phyloP scores from a whole-genome alignment of 2,797 vertebrate species.

The Hoplostethus mediterraneus region DNA sequence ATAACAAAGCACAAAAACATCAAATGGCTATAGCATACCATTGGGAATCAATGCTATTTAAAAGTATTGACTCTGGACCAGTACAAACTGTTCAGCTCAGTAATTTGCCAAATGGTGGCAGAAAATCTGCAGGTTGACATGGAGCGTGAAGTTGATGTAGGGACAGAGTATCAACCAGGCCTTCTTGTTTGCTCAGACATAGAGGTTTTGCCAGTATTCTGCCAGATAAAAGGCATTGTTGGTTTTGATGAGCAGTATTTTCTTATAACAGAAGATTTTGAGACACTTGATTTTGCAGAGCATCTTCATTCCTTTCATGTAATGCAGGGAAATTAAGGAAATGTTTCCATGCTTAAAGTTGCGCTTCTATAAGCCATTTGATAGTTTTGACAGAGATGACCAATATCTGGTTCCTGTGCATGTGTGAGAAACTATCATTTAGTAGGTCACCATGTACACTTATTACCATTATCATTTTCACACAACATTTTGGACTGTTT shows the following conservation, averaged over 20 bases:
- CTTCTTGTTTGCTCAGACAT: slow-evolving; percentile 27
- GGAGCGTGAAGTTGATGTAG: slow-evolving; percentile 22
- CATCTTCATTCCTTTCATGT: too few species aligned
- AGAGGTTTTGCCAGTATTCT: neutral
- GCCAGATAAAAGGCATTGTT: too few species aligned
- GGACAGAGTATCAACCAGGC: slow-evolving; percentile 29
- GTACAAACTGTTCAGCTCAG: neutral
- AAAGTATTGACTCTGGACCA: slow-evolving; percentile 19
- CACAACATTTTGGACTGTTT: too few species aligned
- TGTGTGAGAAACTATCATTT: too few species aligned
- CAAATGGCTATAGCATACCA: slow-evolving; percentile 26
- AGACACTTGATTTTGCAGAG: too few species aligned
- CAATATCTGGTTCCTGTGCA: too few species aligned
- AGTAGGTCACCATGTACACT: too few species aligned
- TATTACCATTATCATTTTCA: too few species aligned
- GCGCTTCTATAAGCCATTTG: slow-evolving; percentile 22
- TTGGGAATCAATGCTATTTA: slow-evolving; percentile 19
- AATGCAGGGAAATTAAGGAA: neutral
- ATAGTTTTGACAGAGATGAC: slow-evolving; percentile 29
- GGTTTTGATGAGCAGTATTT: too few species aligned
- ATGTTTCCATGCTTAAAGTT: slow-evolving; percentile 24
- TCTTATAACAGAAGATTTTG: too few species aligned
- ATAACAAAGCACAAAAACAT: slow-evolving; percentile 29
- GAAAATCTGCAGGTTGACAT: neutral
- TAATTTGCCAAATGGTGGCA: too few species aligned